Conservation (phyloP, 1,140 invertebrate genomes). For the Rhyzopertha dominica region DNA sequence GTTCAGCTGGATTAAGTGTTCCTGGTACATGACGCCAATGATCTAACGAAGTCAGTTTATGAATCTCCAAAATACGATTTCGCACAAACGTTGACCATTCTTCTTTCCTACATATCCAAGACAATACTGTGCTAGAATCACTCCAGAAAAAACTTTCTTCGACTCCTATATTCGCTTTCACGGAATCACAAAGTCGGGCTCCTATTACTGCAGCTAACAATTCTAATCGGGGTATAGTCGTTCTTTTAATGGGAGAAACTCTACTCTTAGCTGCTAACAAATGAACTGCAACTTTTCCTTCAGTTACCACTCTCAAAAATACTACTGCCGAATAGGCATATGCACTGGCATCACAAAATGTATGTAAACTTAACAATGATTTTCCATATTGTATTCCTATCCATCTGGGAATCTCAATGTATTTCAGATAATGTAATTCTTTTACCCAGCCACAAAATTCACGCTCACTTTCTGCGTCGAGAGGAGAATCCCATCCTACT, state of each 20-base stretch:
- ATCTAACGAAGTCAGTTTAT: conserved; percentile 17
- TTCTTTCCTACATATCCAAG: conserved; percentile 25
- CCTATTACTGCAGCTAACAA: conserved; percentile 18
- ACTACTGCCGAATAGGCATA: conserved; percentile 12
- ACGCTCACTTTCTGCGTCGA: too few species aligned
- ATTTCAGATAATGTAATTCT: too few species aligned
- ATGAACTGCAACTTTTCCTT: conserved; percentile 8
- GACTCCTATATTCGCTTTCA: conserved; percentile 13
- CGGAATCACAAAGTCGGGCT: conserved; percentile 9
- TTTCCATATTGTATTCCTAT: not conserved
- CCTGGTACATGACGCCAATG: too few species aligned
- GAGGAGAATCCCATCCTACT: too few species aligned
- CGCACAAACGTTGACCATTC: conserved; percentile 31
- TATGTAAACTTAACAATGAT: conserved; percentile 13
- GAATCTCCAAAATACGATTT: conserved; percentile 43
- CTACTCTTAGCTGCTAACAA: conserved; percentile 19
- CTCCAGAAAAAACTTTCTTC: conserved; percentile 16
- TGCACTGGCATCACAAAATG: conserved; percentile 15
- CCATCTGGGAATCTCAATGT: conserved; percentile 18
- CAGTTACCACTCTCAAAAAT: conserved; percentile 9
- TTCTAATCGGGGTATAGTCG: conserved; percentile 21
- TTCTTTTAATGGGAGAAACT: conserved; percentile 20
- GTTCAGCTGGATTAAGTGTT: too few species aligned
- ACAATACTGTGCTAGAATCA: conserved; percentile 32
- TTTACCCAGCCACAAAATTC: too few species aligned